Percentiles rank a stretch among this genome's conserved stretches.
Conservation (phyloP, 2,113 vertebrate species). For the Stomatorhinus ivindoensis region DNA sequence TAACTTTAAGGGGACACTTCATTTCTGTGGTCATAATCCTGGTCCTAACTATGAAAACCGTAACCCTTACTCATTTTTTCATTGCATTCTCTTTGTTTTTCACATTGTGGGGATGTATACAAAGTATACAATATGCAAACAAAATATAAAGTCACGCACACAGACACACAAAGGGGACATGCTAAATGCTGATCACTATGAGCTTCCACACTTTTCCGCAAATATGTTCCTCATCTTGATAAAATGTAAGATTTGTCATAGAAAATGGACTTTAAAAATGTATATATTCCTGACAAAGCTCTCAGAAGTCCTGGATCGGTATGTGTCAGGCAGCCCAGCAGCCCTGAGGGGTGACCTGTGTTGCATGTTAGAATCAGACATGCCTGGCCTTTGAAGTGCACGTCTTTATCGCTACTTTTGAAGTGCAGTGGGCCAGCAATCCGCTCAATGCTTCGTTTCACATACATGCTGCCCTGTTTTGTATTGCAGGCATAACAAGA, state of each 20-base stretch:
- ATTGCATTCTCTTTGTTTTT: background rate
- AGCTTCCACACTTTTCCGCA: background rate
- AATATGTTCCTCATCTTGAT: background rate
- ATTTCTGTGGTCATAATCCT: background rate
- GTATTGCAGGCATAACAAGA: background rate
- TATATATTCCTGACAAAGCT: background rate
- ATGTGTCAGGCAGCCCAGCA: background rate
- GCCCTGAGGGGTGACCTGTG: background rate
- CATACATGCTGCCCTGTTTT: background rate
- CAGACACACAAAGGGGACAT: background rate
- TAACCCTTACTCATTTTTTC: background rate
- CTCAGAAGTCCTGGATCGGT: background rate
- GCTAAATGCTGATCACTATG: background rate
- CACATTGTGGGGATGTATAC: background rate
- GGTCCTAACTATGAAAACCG: background rate
- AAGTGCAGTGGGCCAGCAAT: background rate
- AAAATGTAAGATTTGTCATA: background rate
- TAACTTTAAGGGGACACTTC: background rate
- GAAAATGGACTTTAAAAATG: background rate
- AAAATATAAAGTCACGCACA: background rate
- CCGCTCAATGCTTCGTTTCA: background rate
- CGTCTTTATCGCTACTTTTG: slow-evolving; percentile 30
- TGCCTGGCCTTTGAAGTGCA: slow-evolving; percentile 35
- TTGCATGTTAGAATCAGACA: slow-evolving; percentile 13
- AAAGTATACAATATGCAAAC: background rate